Base-by-base conservation (phyloP, 2,113 vertebrate genomes). In the Lagopus muta region DNA sequence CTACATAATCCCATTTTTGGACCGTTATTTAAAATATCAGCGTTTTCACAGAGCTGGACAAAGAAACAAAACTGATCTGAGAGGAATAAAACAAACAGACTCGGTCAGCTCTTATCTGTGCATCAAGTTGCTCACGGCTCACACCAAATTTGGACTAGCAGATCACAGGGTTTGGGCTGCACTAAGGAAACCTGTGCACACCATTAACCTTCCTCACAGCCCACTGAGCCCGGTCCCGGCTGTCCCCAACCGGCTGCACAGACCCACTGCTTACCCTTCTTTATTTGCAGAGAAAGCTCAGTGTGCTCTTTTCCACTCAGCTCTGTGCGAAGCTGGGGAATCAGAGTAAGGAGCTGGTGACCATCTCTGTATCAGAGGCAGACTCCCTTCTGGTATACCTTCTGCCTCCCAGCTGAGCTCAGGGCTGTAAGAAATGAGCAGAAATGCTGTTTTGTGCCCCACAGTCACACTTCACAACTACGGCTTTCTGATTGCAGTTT, bases 1-100 rank as follows among this genome's bases (percentile, higher is more conserved):
- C 89, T 87, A 70, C 58, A 90, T 52, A 54, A 90, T 87, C 95
- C 90, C 81, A 50, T 52, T 89, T 96, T 81, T 83, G 96, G 84
- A 80, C 92, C 43, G 84, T 55, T 89, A 71, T 70, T 91, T 86
- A 79, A 65, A 78, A 95, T 94, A 88, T 75, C 65, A 90, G 78
- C 52, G 10, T 34, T 83, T 88, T 70, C 32, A 17, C 64, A 62
- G 60, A 70, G 70, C 92, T 84, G 86, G n/a, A 66, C 67, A 66
- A 82, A 83, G 79, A 38, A 65, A 11, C 70, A 52, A 15, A 79
- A 22, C 28, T 27, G 74, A 20, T 64, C n/a, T 5, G 76, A 62
- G 69, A 30, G 52, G 65, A 34, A 19, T n/a, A 24, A 57, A 78
- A 6, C 5, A 14, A 61, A 43, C 10, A 52, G 55, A 54, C 0